These are phyloP conservation scores for Phortica okadai DNA, from an alignment of 2,888 invertebrate genomes.

Conservation along the genomic window DNA sequence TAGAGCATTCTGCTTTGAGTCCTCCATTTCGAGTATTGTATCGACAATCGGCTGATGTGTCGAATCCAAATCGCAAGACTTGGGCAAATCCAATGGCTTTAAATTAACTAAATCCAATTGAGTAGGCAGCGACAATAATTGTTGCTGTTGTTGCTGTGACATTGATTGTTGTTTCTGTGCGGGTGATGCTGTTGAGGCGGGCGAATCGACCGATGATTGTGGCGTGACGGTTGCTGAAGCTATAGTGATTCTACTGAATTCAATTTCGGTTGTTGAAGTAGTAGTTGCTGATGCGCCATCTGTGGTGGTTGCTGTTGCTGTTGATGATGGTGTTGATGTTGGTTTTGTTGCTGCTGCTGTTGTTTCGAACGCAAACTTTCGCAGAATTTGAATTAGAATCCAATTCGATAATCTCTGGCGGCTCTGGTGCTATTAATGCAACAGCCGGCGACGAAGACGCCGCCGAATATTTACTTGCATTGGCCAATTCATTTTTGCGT, in stretches of 20 bases:
- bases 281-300: constrained; percentile 30
- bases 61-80: constrained; percentile 49
- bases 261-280: constrained; percentile 9
- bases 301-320: constrained; percentile 11
- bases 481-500: constrained; percentile 67
- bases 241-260: constrained; percentile 21
- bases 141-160: constrained; percentile 10
- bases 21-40: constrained; percentile 70
- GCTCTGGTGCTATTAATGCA: constrained; percentile 67
- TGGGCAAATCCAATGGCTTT: constrained; percentile 17
- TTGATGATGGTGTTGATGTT: constrained; percentile 18
- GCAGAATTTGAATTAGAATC: constrained; percentile 73
- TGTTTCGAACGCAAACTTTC: constrained; percentile 37
- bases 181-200: constrained; percentile 31
- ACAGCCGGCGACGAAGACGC: constrained; percentile 71
- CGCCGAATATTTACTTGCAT: constrained; percentile 67
- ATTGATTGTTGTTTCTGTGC: constrained; percentile 26
- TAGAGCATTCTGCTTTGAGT: constrained; percentile 59
- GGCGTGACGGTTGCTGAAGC: constrained; percentile 24
- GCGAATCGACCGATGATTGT: constrained; percentile 33
- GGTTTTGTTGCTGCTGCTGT: constrained; percentile 48
- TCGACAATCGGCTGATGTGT: constrained; percentile 70
- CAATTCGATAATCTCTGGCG: constrained; percentile 73
- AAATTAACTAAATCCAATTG: constrained; percentile 22
- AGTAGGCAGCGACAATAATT: background rate